Conservation (phyloP, 2,888 invertebrate genomes). For the Esperia sulphurella region DNA sequence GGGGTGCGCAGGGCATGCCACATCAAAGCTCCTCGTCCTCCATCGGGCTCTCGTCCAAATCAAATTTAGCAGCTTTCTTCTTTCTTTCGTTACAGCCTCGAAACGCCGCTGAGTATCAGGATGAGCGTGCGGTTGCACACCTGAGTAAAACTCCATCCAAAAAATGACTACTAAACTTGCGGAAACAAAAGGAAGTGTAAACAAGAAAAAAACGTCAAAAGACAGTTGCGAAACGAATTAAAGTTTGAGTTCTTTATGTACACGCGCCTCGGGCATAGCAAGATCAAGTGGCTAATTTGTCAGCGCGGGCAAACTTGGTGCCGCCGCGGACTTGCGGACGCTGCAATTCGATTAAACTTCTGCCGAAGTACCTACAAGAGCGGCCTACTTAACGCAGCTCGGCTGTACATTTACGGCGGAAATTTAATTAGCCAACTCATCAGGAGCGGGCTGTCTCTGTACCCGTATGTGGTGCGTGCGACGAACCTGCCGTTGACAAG, state of each 20-base stretch:
- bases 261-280: conserved; percentile 45
- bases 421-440: conserved; percentile 71
- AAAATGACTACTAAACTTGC: conserved; percentile 28
- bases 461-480: conserved; percentile 23
- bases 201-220: conserved; percentile 39
- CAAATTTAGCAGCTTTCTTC: conserved; percentile 73
- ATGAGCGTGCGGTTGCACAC: conserved; percentile 23
- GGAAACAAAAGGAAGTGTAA: conserved; percentile 35
- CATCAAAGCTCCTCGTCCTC: conserved; percentile 68
- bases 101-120: conserved; percentile 41
- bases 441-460: conserved; percentile 33
- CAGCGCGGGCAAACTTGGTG: conserved; percentile 57
- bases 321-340: conserved; percentile 50
- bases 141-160: conserved; percentile 19
- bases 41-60: conserved; percentile 59
- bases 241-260: conserved; percentile 51
- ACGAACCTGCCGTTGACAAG: neutral
- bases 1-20: conserved; percentile 48
- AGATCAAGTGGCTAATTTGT: conserved; percentile 74
- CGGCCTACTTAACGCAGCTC: conserved; percentile 63
- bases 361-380: conserved; percentile 55
- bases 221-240: conserved; percentile 42
- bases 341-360: conserved; percentile 76
- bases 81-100: conserved; percentile 55
- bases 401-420: conserved; percentile 57